Conservation (phyloP, 2,888 invertebrate genomes). For the Troides oblongomaculatus region DNA sequence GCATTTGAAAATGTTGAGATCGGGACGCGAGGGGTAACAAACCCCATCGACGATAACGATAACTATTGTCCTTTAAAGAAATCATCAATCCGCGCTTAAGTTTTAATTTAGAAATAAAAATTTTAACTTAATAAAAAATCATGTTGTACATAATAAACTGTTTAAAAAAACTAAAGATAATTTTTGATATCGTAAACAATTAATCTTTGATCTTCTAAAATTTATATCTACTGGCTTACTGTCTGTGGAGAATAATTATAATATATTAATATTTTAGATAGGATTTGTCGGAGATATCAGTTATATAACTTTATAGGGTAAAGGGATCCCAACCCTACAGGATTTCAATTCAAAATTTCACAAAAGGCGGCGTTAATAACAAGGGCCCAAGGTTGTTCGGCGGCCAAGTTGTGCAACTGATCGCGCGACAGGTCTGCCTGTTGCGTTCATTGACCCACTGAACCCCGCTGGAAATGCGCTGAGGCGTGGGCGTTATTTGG, state of each 20-base stretch:
- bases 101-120: too few species aligned
- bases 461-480: constrained; percentile 54
- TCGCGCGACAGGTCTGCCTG: constrained; percentile 56
- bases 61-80: too few species aligned
- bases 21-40: too few species aligned
- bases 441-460: constrained; percentile 74
- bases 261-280: neutral
- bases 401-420: constrained; percentile 61
- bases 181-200: too few species aligned
- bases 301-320: neutral
- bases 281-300: neutral
- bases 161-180: too few species aligned
- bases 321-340: constrained; percentile 17
- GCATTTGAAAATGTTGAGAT: too few species aligned
- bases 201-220: neutral
- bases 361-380: constrained; percentile 30
- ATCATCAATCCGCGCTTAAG: too few species aligned
- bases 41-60: too few species aligned
- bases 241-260: neutral
- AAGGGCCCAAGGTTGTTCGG: constrained; percentile 49
- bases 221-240: neutral
- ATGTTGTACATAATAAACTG: too few species aligned
- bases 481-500: constrained; percentile 32
- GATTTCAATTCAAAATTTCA: constrained; percentile 24
- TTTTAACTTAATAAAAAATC: too few species aligned